Conservation (phyloP, 2,113 vertebrate genomes). For the Myotis davidii region DNA sequence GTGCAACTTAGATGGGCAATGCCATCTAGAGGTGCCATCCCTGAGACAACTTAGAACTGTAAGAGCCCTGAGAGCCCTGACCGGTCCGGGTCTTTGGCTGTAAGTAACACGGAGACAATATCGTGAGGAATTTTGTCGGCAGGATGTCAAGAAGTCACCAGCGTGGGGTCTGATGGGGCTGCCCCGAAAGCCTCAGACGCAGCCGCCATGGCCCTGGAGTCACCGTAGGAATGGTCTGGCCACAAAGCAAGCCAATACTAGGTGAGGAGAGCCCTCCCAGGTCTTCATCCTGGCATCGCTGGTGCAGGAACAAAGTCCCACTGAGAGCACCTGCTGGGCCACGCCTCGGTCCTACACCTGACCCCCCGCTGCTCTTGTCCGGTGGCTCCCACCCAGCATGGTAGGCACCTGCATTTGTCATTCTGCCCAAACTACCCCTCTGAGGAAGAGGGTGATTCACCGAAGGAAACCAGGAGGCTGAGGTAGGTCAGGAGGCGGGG, state of each 20-base stretch:
- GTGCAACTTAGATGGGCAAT: too few species aligned
- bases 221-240: background rate
- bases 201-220: background rate
- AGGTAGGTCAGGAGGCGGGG: background rate
- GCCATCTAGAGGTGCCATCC: too few species aligned
- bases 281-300: background rate
- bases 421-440: background rate
- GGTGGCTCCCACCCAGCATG: background rate
- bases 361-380: fast-evolving
- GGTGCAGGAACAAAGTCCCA: background rate
- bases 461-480: background rate
- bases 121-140: background rate
- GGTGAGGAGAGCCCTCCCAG: fast-evolving
- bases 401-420: too few species aligned
- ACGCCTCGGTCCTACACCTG: fast-evolving
- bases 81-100: background rate
- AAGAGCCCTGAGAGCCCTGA: background rate
- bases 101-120: background rate
- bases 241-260: fast-evolving
- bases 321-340: background rate
- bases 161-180: background rate
- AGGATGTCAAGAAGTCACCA: background rate
- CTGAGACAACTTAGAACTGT: background rate
- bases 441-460: background rate
- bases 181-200: background rate